Base-by-base conservation (phyloP, 2,113 vertebrate species). In the Scopus umbretta region DNA sequence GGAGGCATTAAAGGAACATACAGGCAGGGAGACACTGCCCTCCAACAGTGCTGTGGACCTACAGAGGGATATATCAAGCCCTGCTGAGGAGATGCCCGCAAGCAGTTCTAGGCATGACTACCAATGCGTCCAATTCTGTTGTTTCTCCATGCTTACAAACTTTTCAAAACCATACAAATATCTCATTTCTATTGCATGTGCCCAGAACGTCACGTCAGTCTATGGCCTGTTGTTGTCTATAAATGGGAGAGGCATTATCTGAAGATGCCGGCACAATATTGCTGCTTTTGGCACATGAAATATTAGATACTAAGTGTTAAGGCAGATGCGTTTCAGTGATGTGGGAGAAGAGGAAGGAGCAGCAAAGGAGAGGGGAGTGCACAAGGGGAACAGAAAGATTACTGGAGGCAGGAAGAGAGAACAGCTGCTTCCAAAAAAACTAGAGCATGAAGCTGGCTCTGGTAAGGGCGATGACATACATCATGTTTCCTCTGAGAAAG, bases 271-370 rank as follows among this genome's bases (percentile, higher is more conserved):
- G 34, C 34, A 76, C 21, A 49, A 23, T 38, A 40, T 10, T 58
- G 21, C 34, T 83, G 23, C 13, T 83, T 88, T 94, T 66, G 25
- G n/a, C 43, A 49, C 84, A 38, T 29, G 16, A 80, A 76, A 74
- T 58, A 84, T 34, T 86, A 36, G 27, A 18, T 86, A 59, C 13
- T 19, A 79, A 63, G n/a, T 67, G 50, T 93, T 92, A 95, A 65
- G 36, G 71, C 79, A 94, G 27, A 49, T 32, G 43, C 15, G 20
- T 62, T 88, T 68, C 45, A 53, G 13, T 38, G 22, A 43, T 25
- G 36, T 53, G 49, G 53, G 74, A 80, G 53, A 82, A 79, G 21
- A n/a, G n/a, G 16, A 67, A 88, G 19, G 40, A 43, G 5, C 23
- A 80, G 42, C 0, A 4, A 56, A 49, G 47, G 53, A 80, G 40